phyloP scores from a whole-genome alignment of 2,797 vertebrate species.

The Gambelia wislizenii region DNA sequence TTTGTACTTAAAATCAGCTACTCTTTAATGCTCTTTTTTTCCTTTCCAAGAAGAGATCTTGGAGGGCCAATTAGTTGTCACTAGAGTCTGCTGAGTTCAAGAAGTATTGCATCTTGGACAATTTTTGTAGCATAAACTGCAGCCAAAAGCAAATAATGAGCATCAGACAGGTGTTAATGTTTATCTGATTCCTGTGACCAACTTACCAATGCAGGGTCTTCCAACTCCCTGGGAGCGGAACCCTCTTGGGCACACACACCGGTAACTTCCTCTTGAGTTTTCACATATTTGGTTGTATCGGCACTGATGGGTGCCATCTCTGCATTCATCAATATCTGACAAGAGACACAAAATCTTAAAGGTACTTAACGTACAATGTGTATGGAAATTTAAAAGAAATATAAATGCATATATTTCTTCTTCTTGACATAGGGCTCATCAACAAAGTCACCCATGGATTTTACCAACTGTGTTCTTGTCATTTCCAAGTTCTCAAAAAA shows the following conservation, averaged over 20 bases:
- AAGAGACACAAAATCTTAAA: conserved; percentile 29
- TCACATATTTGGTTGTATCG: conserved; percentile 96
- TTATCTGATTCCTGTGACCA: not conserved
- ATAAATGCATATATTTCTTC: not conserved
- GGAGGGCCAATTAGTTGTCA: not conserved
- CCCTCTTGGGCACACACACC: conserved; percentile 92
- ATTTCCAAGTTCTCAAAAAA: not conserved
- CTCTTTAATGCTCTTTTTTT: not conserved
- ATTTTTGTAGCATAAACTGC: not conserved
- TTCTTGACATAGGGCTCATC: not conserved
- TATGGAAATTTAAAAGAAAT: not conserved
- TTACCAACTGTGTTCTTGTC: not conserved
- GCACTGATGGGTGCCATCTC: conserved; percentile 92
- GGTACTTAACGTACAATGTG: not conserved
- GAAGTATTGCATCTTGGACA: fast-evolving
- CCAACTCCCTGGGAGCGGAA: conserved; percentile 90
- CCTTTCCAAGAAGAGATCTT: fast-evolving
- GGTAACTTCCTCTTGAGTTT: conserved; percentile 93
- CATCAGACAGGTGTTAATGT: not conserved
- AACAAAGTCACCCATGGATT: not conserved
- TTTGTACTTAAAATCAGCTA: fast-evolving
- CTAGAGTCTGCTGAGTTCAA: fast-evolving
- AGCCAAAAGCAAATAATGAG: conserved; percentile 4
- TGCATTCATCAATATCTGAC: conserved; percentile 94
- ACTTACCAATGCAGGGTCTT: conserved; percentile 91